These are phyloP conservation scores for Nasua narica DNA, from an alignment of 2,797 vertebrate genomes.

Conservation along the genomic window DNA sequence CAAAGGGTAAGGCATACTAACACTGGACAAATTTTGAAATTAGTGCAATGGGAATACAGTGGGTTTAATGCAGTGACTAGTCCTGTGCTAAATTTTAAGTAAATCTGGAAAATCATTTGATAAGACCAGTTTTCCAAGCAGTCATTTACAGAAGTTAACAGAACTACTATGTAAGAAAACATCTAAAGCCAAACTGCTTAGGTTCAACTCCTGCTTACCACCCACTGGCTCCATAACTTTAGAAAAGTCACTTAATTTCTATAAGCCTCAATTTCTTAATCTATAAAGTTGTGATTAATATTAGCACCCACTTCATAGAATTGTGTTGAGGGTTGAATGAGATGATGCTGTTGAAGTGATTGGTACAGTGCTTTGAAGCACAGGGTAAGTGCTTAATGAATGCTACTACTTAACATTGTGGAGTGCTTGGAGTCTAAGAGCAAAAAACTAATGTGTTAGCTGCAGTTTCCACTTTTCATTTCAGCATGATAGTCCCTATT, in stretches of 20 bases:
- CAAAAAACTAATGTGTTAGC: neutral
- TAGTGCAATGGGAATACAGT: neutral
- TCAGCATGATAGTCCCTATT: neutral
- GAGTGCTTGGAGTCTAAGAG: neutral
- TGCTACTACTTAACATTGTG: neutral
- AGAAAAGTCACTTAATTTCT: neutral
- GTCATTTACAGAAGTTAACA: neutral
- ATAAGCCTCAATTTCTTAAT: neutral
- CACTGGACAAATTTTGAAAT: neutral
- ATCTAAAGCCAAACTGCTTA: neutral
- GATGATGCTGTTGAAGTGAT: neutral
- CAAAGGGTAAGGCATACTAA: constrained; percentile 75
- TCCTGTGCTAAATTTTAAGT: neutral
- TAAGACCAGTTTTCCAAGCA: neutral
- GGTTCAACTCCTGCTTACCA: neutral
- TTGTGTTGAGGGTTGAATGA: neutral
- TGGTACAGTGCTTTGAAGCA: neutral
- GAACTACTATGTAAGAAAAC: neutral
- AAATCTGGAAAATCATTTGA: constrained; percentile 3
- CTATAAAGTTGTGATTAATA: neutral
- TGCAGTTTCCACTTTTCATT: neutral
- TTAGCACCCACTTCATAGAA: neutral
- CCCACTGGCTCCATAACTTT: neutral
- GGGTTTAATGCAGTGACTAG: neutral
- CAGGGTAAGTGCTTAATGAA: neutral